Evolutionary conservation across 1,140 invertebrate genomes (phyloP), one percentile per base, ranked within the genome.

Genomic region (Lordiphosa mommai): DNA sequence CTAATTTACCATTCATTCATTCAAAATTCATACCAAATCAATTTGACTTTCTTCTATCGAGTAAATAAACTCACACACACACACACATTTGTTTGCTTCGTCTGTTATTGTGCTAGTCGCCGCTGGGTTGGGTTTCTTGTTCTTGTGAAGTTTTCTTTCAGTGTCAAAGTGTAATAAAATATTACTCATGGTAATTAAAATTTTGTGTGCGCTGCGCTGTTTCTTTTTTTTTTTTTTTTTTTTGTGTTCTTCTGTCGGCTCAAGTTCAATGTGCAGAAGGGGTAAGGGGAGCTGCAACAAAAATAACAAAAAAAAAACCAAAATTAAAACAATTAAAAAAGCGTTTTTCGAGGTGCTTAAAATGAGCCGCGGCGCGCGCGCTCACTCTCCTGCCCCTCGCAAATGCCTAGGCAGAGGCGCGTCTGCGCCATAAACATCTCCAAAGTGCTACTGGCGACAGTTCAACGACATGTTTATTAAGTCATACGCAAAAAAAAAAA

Each of bases 151-250:
- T 84, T 84, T 84, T 77, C 79, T 70, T 84, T 84, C 77, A 84
- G 77, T 84, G 77, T 84, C 77, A 84, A 85, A 84, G 77, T 84
- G 77, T 84, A 84, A 84, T 84, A 84, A 84, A 85, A 84, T 84
- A 84, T 84, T 84, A 72, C 77, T 84, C 79, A 82, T 82, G 72
- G 79, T 77, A 84, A 84, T 84, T 84, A 84, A 82, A 84, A 77
- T 85, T 68, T 77, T 72, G 74, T 66, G 23, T 27, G 23, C 7
- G 73, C 73, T 68, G 72, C 36, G 71, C 49, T 67, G 58, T 57
- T 50, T 36, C 17, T 65, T n/a, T 43, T 30, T 32, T 44, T 5
- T 12, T 43, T 27, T 59, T 29, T 34, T 47, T 13, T 8, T 40
- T 43, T 33, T 41, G 4, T 48, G 29, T 36, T 47, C 46, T 61